phyloP scores from a whole-genome alignment of 1,140 invertebrate genomes.

The Apis dorsata region DNA sequence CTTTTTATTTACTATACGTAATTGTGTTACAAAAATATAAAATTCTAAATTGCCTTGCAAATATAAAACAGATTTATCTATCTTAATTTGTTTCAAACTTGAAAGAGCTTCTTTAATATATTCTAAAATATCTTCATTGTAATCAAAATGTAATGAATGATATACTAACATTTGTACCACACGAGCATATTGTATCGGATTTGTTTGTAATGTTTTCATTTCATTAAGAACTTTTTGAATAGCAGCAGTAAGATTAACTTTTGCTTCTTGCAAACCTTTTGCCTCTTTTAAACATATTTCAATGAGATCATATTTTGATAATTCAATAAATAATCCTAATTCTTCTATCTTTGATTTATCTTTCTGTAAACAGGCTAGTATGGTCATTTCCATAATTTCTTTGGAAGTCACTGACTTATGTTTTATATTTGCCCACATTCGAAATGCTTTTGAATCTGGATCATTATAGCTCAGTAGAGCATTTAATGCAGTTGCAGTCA shows the following conservation, averaged over 20 bases:
- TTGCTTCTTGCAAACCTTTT: conserved; percentile 56
- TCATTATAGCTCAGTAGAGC: conserved; percentile 65
- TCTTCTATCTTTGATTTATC: conserved; percentile 60
- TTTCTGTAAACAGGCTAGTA: conserved; percentile 66
- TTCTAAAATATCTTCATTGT: conserved; percentile 41
- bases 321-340: conserved; percentile 65
- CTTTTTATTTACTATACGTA: conserved; percentile 57
- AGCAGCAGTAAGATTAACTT: conserved; percentile 55
- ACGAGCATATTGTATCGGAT: conserved; percentile 59
- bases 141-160: conserved; percentile 60
- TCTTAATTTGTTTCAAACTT: conserved; percentile 50
- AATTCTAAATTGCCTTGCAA: conserved; percentile 70
- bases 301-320: conserved; percentile 64
- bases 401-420: conserved; percentile 49
- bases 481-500: conserved; percentile 67
- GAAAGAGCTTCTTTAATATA: conserved; percentile 61
- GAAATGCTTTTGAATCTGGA: conserved; percentile 65
- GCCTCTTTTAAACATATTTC: conserved; percentile 69
- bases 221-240: conserved; percentile 62
- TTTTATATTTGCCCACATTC: conserved; percentile 70
- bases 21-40: conserved; percentile 63
- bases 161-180: conserved; percentile 67
- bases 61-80: conserved; percentile 40
- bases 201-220: conserved; percentile 58
- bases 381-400: conserved; percentile 62